Base-by-base conservation (phyloP, 2,113 vertebrate species). In the Halcyon malimbica region DNA sequence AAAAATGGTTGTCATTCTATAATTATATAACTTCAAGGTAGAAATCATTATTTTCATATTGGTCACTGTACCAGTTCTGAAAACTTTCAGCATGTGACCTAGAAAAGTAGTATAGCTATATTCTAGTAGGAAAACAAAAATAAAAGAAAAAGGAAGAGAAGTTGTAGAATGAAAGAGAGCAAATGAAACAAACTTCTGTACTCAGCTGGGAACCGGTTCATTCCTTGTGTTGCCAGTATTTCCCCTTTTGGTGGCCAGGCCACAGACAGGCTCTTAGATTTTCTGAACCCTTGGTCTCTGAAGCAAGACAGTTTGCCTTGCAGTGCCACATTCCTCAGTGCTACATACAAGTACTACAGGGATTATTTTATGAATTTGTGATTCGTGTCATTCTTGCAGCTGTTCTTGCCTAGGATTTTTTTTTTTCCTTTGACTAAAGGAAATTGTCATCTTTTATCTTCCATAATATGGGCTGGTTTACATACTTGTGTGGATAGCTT, bases 281-380 rank as follows among this genome's bases (percentile, higher is more conserved):
- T 67, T 25, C 15, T 31, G 3, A 12, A 15, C 10, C 13, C 9
- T 39, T 35, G 16, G 3, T 57, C 62, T 51, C 46, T 68, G 33
- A 67, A n/a, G 16, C 0, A 1, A 82, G 26, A 46, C 1, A 1
- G 13, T 33, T 42, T 0, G 0, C 4, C 37, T 11, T 77, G 17
- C 14, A 51, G 2, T 37, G 29, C 29, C 21, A 37, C 8, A 10
- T 59, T 53, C 29, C 41, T 57, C 57, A 44, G 18, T n/a, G 51
- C 4, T 19, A 18, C 18, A 46, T 46, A 46, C 48, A 50, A 24
- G 26, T 82, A 16, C 26, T 29, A 20, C 10, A 44, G 35, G 11
- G 18, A 31, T 31, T 29, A 24, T 63, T 79, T 79, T 41, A 15
- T 24, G 15, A 39, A 59, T 46, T 18, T 35, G 14, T 28, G 10